Evolutionary conservation across 2,113 vertebrate species (phyloP), one percentile per base, ranked within the genome.

Genomic region (Pygoscelis adeliae): DNA sequence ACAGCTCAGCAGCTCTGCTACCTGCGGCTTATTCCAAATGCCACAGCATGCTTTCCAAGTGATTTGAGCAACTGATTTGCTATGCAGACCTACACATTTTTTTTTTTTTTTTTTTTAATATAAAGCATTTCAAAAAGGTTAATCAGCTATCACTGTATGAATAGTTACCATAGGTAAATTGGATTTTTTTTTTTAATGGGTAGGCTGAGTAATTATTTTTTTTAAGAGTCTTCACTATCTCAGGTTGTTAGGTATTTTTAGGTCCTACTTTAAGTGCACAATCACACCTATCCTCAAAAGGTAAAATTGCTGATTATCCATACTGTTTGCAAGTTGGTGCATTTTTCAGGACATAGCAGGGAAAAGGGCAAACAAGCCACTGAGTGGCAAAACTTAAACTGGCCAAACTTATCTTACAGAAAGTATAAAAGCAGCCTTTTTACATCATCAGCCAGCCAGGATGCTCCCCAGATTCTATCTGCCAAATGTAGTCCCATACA

Each of bases 401-500:
- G 8, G 23, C 6, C 13, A 19, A 83, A 52, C 34, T 52, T 65
- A 49, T 15, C 27, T 53, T 47, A 59, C 12, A 21, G 40, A 34
- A 80, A 27, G 11, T 36, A 40, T 9, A 72, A 92, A 79, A 16
- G 0, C 8, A 25, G 14, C 11, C 29, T 72, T 92, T 88, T 90
- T 67, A 50, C 11, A 61, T 30, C 14, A 30, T 49, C 34, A 85
- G 2, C 34, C 21, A 88, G 12, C 3, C 27, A 61, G 38, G 30
- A 32, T 40, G 26, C 2, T 76, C 7, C 47, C 47, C 16, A 8
- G 29, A 12, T 42, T 25, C 20, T 29, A 7, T 21, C 44, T 61
- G 36, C 23, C 18, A 86, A 27, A 47, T 36, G 11, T 10, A 82
- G 62, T 18, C 13, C 20, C 12, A 23, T 14, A 11, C 0, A 0